Base-by-base conservation (phyloP, 1,140 invertebrate species). In the Leptonema lineaticorne region DNA sequence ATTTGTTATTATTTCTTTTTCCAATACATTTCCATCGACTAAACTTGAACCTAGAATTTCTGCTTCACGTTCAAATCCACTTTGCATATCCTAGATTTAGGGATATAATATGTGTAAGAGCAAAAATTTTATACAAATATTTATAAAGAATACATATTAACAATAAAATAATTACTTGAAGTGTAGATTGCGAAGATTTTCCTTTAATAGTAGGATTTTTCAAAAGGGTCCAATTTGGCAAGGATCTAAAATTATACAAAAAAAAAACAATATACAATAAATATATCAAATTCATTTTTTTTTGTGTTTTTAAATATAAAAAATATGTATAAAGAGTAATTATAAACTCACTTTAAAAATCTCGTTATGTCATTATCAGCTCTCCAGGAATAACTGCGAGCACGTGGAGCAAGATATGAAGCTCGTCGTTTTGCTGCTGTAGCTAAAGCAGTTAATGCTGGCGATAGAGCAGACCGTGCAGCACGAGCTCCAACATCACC, bases 281-380 rank as follows among this genome's bases (percentile, higher is more conserved):
- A 33, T 33, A 33, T 11, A 33, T 33, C 30, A 33, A 11, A 33
- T n/a, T n/a, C n/a, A n/a, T n/a, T n/a, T n/a, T n/a, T n/a, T n/a
- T n/a, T n/a, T n/a, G n/a, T n/a, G n/a, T n/a, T n/a, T n/a, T n/a
- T n/a, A n/a, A n/a, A 56, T 1, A 4, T 27, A 4, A 18, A 29
- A 27, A 57, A 59, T 5, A 27, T 22, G 22, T 33, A 58, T 30
- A 20, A 62, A 62, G 6, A 8, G 18, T 9, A 14, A 20, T 7
- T 7, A 59, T 11, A 50, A 14, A 76, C 75, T 75, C 84, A 89
- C 86, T 92, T 92, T 68, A 93, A 86, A 80, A 96, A 94, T 69
- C 94, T 81, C 78, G 89, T 94, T 63, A 98, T 97, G 77, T 98
- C 95, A 72, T 95, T 93, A 80, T 98, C 95, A 71, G 94, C 93